Percentiles rank a stretch among this genome's conserved stretches.
Conservation (phyloP, 2,113 vertebrate species). For the Calyptomena viridis region DNA sequence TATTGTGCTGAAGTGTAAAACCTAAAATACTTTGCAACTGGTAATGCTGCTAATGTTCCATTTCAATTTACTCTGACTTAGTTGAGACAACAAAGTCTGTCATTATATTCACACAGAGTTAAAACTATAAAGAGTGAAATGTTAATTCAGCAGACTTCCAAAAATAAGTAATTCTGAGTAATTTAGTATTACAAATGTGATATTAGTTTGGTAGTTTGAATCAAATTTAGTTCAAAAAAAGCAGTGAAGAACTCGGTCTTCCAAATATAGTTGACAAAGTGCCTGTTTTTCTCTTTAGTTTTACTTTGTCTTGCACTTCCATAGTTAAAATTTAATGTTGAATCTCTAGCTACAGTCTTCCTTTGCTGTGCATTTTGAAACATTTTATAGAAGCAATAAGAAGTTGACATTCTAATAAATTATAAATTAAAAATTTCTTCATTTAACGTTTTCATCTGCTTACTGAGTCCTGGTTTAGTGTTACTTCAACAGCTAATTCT, state of each 20-base stretch:
- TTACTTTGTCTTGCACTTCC: background rate
- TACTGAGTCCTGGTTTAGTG: background rate
- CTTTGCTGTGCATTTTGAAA: slow-evolving; percentile 25
- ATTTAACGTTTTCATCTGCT: background rate
- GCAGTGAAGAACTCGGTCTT: background rate
- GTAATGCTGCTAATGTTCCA: background rate
- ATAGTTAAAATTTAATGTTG: background rate
- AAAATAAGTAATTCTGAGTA: background rate
- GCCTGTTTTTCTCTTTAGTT: background rate
- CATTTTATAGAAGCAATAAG: background rate
- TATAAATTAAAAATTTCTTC: slow-evolving; percentile 19
- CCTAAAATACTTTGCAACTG: background rate
- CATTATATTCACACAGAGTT: background rate
- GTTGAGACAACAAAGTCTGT: background rate
- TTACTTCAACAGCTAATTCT: background rate
- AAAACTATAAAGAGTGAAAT: background rate
- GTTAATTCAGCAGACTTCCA: background rate
- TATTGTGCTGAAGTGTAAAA: background rate
- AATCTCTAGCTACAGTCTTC: background rate
- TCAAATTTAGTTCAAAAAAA: background rate
- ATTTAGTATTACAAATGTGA: background rate
- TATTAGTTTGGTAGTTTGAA: background rate
- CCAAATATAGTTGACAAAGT: background rate
- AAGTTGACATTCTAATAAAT: slow-evolving; percentile 2
- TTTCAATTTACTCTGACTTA: background rate